Evolutionary conservation across 2,888 invertebrate genomes (phyloP).

Genomic region (Tachina grossa): DNA sequence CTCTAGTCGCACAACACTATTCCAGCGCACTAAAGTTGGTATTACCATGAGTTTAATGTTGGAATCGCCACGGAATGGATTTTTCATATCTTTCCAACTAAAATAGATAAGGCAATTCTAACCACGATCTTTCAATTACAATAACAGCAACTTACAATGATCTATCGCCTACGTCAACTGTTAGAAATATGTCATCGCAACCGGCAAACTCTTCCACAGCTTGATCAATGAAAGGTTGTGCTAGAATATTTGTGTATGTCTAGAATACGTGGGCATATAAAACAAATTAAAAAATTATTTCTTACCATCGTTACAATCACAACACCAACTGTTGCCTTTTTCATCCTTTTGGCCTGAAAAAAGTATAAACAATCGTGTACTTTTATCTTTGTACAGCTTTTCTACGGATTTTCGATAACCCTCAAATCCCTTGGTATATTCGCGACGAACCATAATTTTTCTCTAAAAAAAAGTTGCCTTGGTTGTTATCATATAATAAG

Average conservation of each 20-base stretch:
- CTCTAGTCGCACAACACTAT: constrained; percentile 86
- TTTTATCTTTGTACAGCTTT: constrained; percentile 54
- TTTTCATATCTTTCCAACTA: constrained; percentile 90
- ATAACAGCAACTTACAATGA: constrained; percentile 81
- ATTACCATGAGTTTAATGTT: constrained; percentile 88
- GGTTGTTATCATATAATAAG: constrained; percentile 4
- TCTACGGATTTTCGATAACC: constrained; percentile 73
- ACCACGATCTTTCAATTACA: neutral
- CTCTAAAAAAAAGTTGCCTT: neutral
- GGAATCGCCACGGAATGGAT: constrained; percentile 89
- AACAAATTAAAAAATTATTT: neutral
- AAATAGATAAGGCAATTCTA: constrained; percentile 49
- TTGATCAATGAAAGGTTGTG: constrained; percentile 89
- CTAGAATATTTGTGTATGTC: constrained; percentile 81
- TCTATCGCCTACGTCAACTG: constrained; percentile 90
- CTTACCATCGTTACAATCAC: constrained; percentile 91
- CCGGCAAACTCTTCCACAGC: constrained; percentile 83
- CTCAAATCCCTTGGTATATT: constrained; percentile 84
- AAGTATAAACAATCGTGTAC: constrained; percentile 78
- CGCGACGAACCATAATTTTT: constrained; percentile 81
- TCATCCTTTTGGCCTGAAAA: constrained; percentile 85
- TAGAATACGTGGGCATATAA: neutral
- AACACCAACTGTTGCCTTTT: constrained; percentile 91
- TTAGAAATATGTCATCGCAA: constrained; percentile 85
- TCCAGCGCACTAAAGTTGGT: constrained; percentile 90